Conservation (phyloP, 2,888 invertebrate species). For the Cheilosia variabilis region DNA sequence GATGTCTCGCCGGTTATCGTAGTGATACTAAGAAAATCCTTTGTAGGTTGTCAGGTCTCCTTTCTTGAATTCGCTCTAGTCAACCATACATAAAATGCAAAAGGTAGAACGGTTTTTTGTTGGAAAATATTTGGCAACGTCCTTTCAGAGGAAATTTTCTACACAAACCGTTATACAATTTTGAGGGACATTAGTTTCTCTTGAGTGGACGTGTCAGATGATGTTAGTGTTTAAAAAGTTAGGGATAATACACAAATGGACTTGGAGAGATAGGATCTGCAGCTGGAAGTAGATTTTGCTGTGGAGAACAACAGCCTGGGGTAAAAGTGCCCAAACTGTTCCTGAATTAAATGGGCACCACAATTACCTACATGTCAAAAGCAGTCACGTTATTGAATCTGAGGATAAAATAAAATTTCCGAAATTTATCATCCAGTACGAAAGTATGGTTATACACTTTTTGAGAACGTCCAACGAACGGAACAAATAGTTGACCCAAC, state of each 20-base stretch:
- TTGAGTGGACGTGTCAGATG: constrained; percentile 53
- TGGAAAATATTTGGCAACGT: constrained; percentile 1
- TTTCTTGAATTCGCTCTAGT: constrained; percentile 3
- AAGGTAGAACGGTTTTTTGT: neutral
- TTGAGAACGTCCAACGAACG: no score
- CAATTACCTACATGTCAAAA: no score
- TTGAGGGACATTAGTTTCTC: constrained; percentile 50
- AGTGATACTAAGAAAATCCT: constrained; percentile 60
- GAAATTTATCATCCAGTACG: no score
- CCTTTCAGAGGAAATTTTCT: constrained; percentile 19
- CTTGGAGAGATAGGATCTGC: neutral
- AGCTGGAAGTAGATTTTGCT: neutral
- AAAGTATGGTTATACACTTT: no score
- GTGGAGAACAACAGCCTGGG: no score
- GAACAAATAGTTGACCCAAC: no score
- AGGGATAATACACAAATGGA: neutral
- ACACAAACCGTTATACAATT: constrained; percentile 51
- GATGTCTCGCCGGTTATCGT: constrained; percentile 65
- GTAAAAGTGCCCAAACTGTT: no score
- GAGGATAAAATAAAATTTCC: no score
- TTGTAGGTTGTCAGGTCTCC: constrained; percentile 25
- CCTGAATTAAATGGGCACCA: no score
- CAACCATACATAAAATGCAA: neutral
- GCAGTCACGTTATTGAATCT: no score
- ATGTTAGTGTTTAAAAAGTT: constrained; percentile 5